Evolutionary conservation across 2,888 invertebrate genomes (phyloP), one percentile per base, ranked within the genome.

Genomic region (Elysia crispata): DNA sequence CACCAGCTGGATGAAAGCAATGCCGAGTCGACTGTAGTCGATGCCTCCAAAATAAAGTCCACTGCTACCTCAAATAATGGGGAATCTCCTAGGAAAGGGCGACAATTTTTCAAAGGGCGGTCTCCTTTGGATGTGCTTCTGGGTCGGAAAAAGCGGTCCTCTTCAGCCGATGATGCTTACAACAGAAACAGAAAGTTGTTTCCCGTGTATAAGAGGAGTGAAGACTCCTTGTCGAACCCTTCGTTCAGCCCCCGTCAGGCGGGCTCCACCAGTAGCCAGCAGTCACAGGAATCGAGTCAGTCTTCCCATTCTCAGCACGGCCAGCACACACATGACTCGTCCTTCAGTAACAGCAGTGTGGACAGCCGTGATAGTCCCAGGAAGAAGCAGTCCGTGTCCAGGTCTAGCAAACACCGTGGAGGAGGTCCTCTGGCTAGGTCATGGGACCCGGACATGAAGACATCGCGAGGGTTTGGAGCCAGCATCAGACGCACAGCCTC

Each of bases 401-500:
- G 20, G 60, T 23, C 20, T 1, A 20, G 70, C 41, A 15, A 30
- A 11, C 70, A 30, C 5, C 23, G 30, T 6, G 60, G 60, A 28
- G 25, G 57, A 5, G 33, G 62, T 13, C 33, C 30, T 8, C 41
- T 66, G 15, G 33, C 76, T 20, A 83, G 84, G 41, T 86, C 87
- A 0, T 81, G 85, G 64, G 87, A 87, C 49, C 79, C 80, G 20
- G 78, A 82, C 30, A 3, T 41, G 41, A 85, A 83, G 64, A 80
- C 81, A 6, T 82, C 84, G 57, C 82, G 80, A 18, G 85, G 85
- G 3, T 50, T 86, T 13, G 83, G 83, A 25, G 82, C 83, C 15
- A 86, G 84, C 28, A 77, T 89, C 0, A 81, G 86, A 3, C 73
- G 87, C 13, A 85, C 85, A 0, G 87, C 88, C 3, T 89, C 88